phyloP scores from a whole-genome alignment of 1,140 invertebrate genomes.

The Papilio xuthus region DNA sequence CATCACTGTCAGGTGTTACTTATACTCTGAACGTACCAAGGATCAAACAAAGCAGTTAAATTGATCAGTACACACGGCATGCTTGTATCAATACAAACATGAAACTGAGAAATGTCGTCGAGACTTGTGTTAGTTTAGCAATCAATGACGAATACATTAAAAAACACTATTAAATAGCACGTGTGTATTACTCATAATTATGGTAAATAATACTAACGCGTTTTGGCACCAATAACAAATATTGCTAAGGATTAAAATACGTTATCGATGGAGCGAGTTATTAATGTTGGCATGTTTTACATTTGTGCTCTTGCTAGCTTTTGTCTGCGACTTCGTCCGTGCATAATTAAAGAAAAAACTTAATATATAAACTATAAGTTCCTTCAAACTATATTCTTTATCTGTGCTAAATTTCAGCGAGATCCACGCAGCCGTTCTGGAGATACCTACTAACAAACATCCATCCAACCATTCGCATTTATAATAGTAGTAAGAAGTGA shows the following conservation, averaged over 20 bases:
- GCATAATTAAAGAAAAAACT: no score
- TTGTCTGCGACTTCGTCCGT: no score
- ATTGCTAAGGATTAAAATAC: neutral
- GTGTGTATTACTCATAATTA: no score
- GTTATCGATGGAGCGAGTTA: neutral
- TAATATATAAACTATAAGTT: no score
- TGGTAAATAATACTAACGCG: neutral
- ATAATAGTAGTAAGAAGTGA: no score
- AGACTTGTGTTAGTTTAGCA: constrained; percentile 18
- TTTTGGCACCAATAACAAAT: constrained; percentile 28
- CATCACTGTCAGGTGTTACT: constrained; percentile 45
- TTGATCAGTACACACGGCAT: constrained; percentile 52
- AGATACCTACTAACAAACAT: no score
- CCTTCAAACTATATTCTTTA: no score
- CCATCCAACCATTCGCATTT: no score
- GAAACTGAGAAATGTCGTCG: constrained; percentile 46
- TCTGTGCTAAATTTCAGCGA: no score
- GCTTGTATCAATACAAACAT: constrained; percentile 45
- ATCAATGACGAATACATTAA: constrained; percentile 46
- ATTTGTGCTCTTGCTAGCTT: no score
- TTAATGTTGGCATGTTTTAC: neutral
- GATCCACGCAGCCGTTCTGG: no score
- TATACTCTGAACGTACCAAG: constrained; percentile 31
- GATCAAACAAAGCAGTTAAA: constrained; percentile 24
- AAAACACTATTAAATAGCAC: constrained; percentile 26